phyloP scores from a whole-genome alignment of 2,888 invertebrate genomes.

The Aspidapion aeneum region DNA sequence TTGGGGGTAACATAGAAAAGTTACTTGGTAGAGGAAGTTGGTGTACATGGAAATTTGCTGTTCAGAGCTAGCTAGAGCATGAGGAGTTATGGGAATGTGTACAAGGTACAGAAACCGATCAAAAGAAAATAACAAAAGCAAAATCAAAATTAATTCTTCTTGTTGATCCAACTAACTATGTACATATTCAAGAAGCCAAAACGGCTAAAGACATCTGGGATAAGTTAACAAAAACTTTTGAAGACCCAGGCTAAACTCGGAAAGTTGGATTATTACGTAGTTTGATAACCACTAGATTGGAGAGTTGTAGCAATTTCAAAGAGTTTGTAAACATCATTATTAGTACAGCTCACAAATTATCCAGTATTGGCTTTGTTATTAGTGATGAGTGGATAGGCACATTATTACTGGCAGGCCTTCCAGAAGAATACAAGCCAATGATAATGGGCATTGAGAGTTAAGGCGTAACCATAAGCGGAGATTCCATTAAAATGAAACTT shows the following conservation, averaged over 20 bases:
- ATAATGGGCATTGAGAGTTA: conserved; percentile 33
- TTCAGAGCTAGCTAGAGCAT: conserved; percentile 3
- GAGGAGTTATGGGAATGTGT: conserved; percentile 31
- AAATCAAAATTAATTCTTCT: conserved; percentile 2
- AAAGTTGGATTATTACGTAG: conserved; percentile 15
- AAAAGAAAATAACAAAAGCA: conserved; percentile 24
- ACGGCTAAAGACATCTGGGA: conserved; percentile 1
- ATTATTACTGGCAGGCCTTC: conserved; percentile 34
- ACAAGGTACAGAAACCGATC: conserved; percentile 29
- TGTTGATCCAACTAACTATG: background rate
- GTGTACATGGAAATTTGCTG: conserved; percentile 16
- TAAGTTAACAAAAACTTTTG: conserved; percentile 1
- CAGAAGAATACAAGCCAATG: conserved; percentile 34
- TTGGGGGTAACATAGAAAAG: too few relatives aligned
- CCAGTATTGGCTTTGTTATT: conserved; percentile 33
- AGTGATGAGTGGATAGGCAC: conserved; percentile 33
- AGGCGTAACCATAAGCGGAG: conserved; percentile 22
- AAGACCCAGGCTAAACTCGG: conserved; percentile 15
- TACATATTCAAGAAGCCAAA: too few relatives aligned
- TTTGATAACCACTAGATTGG: conserved; percentile 18
- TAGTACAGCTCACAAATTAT: conserved; percentile 1
- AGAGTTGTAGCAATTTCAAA: conserved; percentile 10
- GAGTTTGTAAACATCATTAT: conserved; percentile 18
- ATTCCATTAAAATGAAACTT: conserved; percentile 17
- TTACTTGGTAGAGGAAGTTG: too few relatives aligned